Conservation (phyloP, 2,113 vertebrate genomes). For the Peucedramus taeniatus region DNA sequence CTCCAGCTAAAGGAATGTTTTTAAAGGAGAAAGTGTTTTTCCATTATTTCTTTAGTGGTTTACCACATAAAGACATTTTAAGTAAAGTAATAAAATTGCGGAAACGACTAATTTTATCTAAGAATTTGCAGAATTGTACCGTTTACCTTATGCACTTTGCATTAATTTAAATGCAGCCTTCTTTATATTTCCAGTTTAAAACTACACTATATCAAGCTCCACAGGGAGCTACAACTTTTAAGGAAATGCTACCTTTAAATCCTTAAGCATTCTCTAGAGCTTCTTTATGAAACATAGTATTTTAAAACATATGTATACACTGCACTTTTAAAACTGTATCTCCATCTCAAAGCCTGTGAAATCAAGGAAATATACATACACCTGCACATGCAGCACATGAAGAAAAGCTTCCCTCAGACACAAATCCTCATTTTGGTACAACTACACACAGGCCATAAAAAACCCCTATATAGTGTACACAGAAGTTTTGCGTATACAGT, state of each 20-base stretch:
- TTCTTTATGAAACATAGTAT: neutral
- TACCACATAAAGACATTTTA: neutral
- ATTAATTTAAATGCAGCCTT: neutral
- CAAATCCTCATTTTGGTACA: neutral
- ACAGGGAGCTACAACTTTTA: neutral
- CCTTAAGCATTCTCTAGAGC: neutral
- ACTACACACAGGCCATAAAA: neutral
- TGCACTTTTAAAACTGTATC: neutral
- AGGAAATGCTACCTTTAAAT: neutral
- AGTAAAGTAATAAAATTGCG: neutral
- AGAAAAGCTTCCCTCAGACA: neutral
- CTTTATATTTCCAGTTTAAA: neutral
- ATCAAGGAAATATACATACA: neutral
- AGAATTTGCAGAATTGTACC: neutral
- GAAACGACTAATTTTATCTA: neutral
- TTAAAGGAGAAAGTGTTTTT: neutral
- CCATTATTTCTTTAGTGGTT: neutral
- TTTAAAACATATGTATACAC: neutral
- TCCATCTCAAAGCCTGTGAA: neutral
- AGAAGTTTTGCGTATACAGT: neutral
- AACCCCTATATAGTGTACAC: neutral
- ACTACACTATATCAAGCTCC: neutral
- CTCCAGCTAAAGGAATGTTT: neutral
- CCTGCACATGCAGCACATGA: neutral
- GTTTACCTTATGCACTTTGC: neutral